Base-by-base conservation (phyloP, 2,797 vertebrate genomes). In the Lerista edwardsae region DNA sequence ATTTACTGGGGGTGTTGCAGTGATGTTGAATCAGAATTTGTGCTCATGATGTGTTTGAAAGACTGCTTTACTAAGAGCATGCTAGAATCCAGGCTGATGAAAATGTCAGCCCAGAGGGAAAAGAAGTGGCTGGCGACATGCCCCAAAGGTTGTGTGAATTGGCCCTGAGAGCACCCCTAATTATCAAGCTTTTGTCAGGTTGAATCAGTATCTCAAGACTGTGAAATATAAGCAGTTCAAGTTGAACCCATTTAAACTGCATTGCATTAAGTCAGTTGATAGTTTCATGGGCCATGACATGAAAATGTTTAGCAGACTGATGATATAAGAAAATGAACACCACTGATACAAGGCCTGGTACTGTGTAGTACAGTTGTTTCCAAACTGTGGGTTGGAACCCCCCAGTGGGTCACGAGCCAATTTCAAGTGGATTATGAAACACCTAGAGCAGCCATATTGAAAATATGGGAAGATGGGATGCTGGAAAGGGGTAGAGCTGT, bases 51-150 rank as follows among this genome's bases (percentile, higher is more conserved):
- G 36, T 71, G 55, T 71, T 78, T 78, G 67, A 65, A 62, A 78
- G 57, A 44, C 39, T 25, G 23, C 64, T 71, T 78, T 72, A 72
- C 34, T 57, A 62, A 59, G 75, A 84, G 31, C n/a, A 47, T 84
- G n/a, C 12, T 89, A 74, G 83, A 90, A 88, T 73, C 25, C n/a
- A 75, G 14, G 41, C 25, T 86, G 61, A 86, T 57, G 44, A 84
- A 84, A 84, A 78, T 71, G 51, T 78, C 39, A 78, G 55, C 55
- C 57, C 41, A 61, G 55, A 62, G 39, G 67, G 61, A 36, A 71
- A 78, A 62, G 44, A 83, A 19, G 36, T 29, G 39, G 75, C 39
- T 84, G 75, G 65, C 67, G 69, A 78, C 65, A 84, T 84, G 75
- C 82, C 75, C 73, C 82, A 78, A 62, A 84, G 75, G 67, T 71